A percentile compares a stretch with the other conserved stretches of the same genome.
Conservation (phyloP, 2,113 vertebrate genomes). For the Dasyprocta punctata region DNA sequence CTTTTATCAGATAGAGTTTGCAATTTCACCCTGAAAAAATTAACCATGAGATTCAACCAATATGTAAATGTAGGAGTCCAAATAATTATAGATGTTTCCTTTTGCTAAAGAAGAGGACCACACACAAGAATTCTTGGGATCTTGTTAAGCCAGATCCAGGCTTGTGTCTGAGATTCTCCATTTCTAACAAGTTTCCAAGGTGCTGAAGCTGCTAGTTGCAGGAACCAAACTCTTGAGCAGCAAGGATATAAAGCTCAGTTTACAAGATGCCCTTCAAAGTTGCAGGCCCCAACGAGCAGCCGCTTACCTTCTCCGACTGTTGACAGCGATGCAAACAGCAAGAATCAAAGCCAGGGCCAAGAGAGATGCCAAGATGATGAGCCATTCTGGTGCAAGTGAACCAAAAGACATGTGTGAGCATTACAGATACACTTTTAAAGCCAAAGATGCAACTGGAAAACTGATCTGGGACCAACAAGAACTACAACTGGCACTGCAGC, state of each 20-base stretch:
- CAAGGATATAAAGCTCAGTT: neutral
- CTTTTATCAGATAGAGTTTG: neutral
- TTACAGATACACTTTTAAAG: neutral
- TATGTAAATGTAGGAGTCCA: neutral
- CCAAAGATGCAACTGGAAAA: neutral
- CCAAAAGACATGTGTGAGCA: conserved; percentile 2
- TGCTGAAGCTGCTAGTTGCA: neutral
- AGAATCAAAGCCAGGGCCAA: conserved; percentile 80
- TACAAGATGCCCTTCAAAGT: neutral
- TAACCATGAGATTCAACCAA: neutral
- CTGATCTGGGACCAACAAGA: neutral
- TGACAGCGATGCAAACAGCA: conserved; percentile 79
- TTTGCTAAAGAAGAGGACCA: neutral
- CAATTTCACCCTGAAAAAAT: neutral
- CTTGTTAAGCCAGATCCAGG: neutral
- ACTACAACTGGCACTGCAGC: too few relatives aligned
- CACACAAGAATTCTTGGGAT: neutral
- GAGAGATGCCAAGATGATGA: conserved; percentile 80
- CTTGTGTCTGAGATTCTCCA: neutral
- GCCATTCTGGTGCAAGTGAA: conserved; percentile 74
- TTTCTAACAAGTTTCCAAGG: neutral
- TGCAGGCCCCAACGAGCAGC: neutral
- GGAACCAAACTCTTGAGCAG: neutral
- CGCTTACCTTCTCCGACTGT: conserved; percentile 80
- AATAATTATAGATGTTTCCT: neutral